Evolutionary conservation across 2,888 invertebrate species (phyloP), one percentile per base, ranked within the genome.

Genomic region (Caradrina kadenii): DNA sequence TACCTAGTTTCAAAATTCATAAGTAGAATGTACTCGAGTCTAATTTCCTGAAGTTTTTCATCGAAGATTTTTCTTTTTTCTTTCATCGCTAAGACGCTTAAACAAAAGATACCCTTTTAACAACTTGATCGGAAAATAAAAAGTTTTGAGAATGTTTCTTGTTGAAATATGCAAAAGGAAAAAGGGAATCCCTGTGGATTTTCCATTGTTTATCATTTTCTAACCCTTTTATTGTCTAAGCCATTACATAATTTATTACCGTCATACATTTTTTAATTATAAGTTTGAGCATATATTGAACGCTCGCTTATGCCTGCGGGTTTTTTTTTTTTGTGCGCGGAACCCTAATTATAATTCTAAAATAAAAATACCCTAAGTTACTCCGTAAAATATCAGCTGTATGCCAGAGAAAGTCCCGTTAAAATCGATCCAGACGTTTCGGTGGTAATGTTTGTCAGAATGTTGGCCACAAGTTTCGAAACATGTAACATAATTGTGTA

Each of bases 101-200:
- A 26, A 65, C 5, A 53, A 42, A 66, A n/a, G 52, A 10, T 0
- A 19, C 42, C 22, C 19, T 54, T 69, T 67, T 39, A 42, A 26
- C 42, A 26, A 39, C 21, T 42, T 11, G 15, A 69, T 49, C 8
- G 49, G 6, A 39, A 3, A 56, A 39, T 11, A 26, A 21, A 21
- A 56, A 56, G 56, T 26, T 39, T 21, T 0, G 1, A 17, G 8
- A 68, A 69, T 39, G n/a, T 39, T 71, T 42, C 8, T 53, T 26
- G 1, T 22, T 60, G 13, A 60, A 60, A 69, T 39, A 56, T 56
- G 56, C 56, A 45, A 17, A 45, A 45, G 45, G 45, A 45, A 11
- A 17, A 45, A 11, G 6, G 17, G 3, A 42, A 42, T 42, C 42
- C 42, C 42, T 42, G 15, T 15, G 42, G 45, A 45, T 45, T 15